Base-by-base conservation (phyloP, 1,140 invertebrate genomes). In the Metaphire vulgaris region DNA sequence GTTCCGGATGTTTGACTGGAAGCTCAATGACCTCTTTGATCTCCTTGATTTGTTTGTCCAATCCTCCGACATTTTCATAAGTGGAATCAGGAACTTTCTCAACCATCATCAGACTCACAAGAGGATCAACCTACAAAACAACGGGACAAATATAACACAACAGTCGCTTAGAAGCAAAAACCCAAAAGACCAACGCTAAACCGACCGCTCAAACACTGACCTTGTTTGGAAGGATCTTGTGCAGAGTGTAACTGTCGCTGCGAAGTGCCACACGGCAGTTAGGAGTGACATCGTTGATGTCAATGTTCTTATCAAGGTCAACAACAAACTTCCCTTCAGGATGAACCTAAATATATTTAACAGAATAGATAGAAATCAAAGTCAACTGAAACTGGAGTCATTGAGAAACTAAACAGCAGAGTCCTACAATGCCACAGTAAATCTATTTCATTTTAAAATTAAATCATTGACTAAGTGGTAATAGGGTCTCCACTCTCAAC, bases 51-150 rank as follows among this genome's bases (percentile, higher is more conserved):
- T 99, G 97, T 83, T 98, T 99, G 82, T 99, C 97, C 69, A 99
- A 88, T 79, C 98, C 98, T 79, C 98, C 98, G 69, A 99, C 97
- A 97, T 99, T 99, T 89, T 99, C 98, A 85, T 99, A 91, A 0
- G 98, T 99, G 0, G 97, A 99, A 87, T 99, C 97, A 15, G 98
- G 98, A 1, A 99, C 97, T 87, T 99, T 99, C 85, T 99, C 98
- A 0, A 99, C 97, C 98, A 99, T 99, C 97, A 99, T 99, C 68
- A 99, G 89, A n/a, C 96, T 98, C 0, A 99, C 98, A 64, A 99
- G 88, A 1, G 97, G 97, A 89, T 99, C 98, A n/a, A 99, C 95
- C 90, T 91, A 80, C n/a, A 33, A 72, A 2, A 33, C 16, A 28
- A 12, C 41, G 41, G 6, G 6, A 56, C 41, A 56, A 56, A 12